Percentiles rank a stretch among this genome's conserved stretches.
Evolutionary conservation across 2,888 invertebrate genomes (phyloP).

Genomic region (Margaritifera margaritifera): DNA sequence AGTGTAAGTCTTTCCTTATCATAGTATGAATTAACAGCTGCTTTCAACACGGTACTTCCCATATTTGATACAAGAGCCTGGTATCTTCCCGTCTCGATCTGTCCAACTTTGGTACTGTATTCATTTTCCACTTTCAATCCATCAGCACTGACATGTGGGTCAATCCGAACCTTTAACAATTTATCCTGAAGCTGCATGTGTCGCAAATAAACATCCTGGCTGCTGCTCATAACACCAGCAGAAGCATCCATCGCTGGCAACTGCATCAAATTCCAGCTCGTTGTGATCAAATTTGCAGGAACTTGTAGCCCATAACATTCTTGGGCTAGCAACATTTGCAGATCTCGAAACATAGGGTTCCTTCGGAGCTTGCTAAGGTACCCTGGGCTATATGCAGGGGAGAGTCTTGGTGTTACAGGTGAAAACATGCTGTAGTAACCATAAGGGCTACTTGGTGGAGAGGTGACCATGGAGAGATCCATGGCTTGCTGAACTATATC

Average conservation of each 20-base stretch:
- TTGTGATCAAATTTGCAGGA: conserved; percentile 54
- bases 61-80: conserved; percentile 45
- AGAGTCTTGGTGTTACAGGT: conserved; percentile 7
- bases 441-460: conserved; percentile 30
- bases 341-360: conserved; percentile 57
- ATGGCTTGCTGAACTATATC: conserved; percentile 24
- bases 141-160: conserved; percentile 33
- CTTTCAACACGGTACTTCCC: conserved; percentile 29
- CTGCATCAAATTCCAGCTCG: conserved; percentile 42
- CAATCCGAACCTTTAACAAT: conserved; percentile 38
- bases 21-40: conserved; percentile 45
- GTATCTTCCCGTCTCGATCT: conserved; percentile 51
- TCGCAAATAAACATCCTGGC: conserved; percentile 32
- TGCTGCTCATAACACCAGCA: conserved; percentile 3
- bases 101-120: conserved; percentile 46
- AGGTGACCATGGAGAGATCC: conserved; percentile 32
- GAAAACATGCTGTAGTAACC: conserved; percentile 27
- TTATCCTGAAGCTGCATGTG: conserved; percentile 45
- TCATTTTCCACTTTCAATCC: conserved; percentile 43
- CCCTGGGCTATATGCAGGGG: conserved; percentile 27
- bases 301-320: conserved; percentile 55
- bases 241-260: conserved; percentile 24
- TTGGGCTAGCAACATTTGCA: conserved; percentile 47
- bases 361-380: conserved; percentile 49
- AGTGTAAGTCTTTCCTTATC: conserved; percentile 45